Conservation (phyloP, 2,888 invertebrate species). For the Ceraclea dissimilis region DNA sequence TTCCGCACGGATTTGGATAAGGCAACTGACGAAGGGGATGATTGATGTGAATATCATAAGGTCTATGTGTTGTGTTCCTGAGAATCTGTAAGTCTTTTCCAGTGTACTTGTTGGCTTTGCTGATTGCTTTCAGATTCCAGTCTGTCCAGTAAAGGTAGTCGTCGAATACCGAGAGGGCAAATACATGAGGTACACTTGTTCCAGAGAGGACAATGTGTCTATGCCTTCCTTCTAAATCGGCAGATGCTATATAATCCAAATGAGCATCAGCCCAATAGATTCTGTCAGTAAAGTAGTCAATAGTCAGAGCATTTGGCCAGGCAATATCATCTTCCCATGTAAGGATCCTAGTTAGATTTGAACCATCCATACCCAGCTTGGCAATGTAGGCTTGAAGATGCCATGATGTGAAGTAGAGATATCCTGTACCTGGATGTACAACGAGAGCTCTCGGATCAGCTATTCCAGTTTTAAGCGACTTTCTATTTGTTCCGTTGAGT, state of each 20-base stretch:
- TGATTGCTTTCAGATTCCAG: slow-evolving; percentile 93
- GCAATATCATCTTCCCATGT: slow-evolving; percentile 92
- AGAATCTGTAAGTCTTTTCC: slow-evolving; percentile 66
- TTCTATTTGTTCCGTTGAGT: slow-evolving; percentile 84
- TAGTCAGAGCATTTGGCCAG: slow-evolving; percentile 96
- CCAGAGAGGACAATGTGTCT: slow-evolving; percentile 77
- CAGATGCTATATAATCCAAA: slow-evolving; percentile 92
- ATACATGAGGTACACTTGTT: slow-evolving; percentile 85
- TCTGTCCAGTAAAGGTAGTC: slow-evolving; percentile 95
- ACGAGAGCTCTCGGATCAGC: slow-evolving; percentile 91
- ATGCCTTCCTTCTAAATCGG: slow-evolving; percentile 86
- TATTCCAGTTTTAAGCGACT: slow-evolving; percentile 81
- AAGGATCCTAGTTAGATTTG: slow-evolving; percentile 78
- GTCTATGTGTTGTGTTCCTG: slow-evolving; percentile 88
- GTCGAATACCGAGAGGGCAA: slow-evolving; percentile 89
- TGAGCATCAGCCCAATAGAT: slow-evolving; percentile 99
- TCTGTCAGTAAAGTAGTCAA: slow-evolving; percentile 92
- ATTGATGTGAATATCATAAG: slow-evolving; percentile 88
- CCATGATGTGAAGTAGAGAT: slow-evolving; percentile 95
- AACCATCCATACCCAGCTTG: slow-evolving; percentile 95
- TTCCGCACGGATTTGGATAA: slow-evolving; percentile 84
- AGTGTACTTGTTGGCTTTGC: slow-evolving; percentile 86
- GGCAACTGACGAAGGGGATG: slow-evolving; percentile 83
- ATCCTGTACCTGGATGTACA: slow-evolving; percentile 90
- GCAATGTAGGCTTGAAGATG: slow-evolving; percentile 93